Evolutionary conservation across 1,140 invertebrate species (phyloP), one percentile per base, ranked within the genome.

Genomic region (Gerris buenoi): DNA sequence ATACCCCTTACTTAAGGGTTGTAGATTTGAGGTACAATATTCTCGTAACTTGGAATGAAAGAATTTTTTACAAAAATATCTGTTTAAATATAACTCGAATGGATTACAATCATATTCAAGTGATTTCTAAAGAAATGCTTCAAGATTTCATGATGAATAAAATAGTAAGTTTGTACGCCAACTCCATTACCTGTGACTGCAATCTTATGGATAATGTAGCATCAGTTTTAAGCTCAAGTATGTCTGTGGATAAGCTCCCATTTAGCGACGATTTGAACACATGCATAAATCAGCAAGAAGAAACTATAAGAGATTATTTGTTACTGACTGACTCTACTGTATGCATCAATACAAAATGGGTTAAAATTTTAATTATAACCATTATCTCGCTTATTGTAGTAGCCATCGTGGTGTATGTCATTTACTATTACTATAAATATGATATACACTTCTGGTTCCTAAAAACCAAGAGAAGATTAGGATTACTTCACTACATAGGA

Each of bases 181-280:
- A 68, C 65, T 25, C 64, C 26, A 33, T 68, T 2, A 23, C 29
- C n/a, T 68, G 67, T 27, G 29, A 25, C 25, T 68, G 67, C 57
- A 2, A 33, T 5, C 33, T 61, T 27, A 27, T 65, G 2, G 0
- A 14, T 13, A 63, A 14, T 3, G 23, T 25, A 26, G 58, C n/a
- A 15, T n/a, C n/a, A n/a, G n/a, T n/a, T n/a, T n/a, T n/a, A n/a
- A n/a, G n/a, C n/a, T n/a, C n/a, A n/a, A n/a, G n/a, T n/a, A n/a
- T n/a, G n/a, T n/a, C n/a, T n/a, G n/a, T n/a, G n/a, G n/a, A n/a
- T n/a, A n/a, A n/a, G n/a, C n/a, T n/a, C n/a, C n/a, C n/a, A n/a
- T n/a, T n/a, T n/a, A n/a, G n/a, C n/a, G n/a, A n/a, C n/a, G n/a
- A n/a, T n/a, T n/a, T n/a, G n/a, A n/a, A n/a, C n/a, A n/a, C n/a